A percentile compares a stretch with the other conserved stretches of the same genome.
Conservation (phyloP, 2,888 invertebrate genomes). For the Diabrotica balteata region DNA sequence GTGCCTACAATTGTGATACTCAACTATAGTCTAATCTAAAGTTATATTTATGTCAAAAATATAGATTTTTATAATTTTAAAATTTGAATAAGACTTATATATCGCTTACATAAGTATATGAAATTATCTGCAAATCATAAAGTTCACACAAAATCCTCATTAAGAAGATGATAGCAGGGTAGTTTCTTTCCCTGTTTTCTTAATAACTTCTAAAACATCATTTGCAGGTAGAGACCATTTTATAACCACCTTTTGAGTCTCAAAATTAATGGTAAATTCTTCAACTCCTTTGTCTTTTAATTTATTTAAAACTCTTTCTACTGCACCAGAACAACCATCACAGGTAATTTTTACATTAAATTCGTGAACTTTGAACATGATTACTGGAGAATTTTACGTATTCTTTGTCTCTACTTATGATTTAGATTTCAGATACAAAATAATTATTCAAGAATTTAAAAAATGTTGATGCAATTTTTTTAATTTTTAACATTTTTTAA, state of each 20-base stretch:
- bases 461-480: too few species aligned
- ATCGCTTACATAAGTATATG: too few species aligned
- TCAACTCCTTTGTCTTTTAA: constrained; percentile 76
- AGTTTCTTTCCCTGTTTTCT: constrained; percentile 81
- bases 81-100: too few species aligned
- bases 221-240: constrained; percentile 71
- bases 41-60: too few species aligned
- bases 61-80: too few species aligned
- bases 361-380: constrained; percentile 65
- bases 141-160: neutral
- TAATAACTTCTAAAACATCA: constrained; percentile 73
- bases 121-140: too few species aligned
- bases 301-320: constrained; percentile 85
- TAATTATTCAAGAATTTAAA: too few species aligned
- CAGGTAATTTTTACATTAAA: constrained; percentile 95
- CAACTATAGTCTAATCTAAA: too few species aligned
- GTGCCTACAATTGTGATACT: too few species aligned
- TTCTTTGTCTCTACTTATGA: too few species aligned
- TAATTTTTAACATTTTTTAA: too few species aligned
- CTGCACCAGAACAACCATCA: constrained; percentile 91
- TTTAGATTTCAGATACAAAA: too few species aligned
- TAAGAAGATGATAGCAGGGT: constrained; percentile 62
- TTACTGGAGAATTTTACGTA: neutral
- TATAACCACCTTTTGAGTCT: constrained; percentile 74
- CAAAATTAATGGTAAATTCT: constrained; percentile 71